Evolutionary conservation across 1,140 invertebrate species (phyloP), one percentile per base, ranked within the genome.

Genomic region (Arion vulgaris): DNA sequence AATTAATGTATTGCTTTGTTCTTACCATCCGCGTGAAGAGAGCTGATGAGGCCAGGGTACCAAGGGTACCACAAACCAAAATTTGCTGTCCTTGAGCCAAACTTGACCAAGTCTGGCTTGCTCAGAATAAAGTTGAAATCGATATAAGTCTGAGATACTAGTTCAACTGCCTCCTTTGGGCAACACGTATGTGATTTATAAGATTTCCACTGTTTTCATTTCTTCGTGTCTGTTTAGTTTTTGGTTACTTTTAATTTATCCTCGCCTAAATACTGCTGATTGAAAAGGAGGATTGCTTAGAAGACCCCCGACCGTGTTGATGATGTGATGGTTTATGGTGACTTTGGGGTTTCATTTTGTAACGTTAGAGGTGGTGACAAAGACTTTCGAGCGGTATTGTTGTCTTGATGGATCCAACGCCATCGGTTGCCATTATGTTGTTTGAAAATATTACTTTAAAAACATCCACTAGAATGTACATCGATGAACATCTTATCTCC

Each of bases 241-340:
- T 39, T 38, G 0, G 1, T 34, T 15, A 23, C 38, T 57, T 26
- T 19, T 0, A 51, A 62, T 36, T 51, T 74, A 39, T 81, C 80
- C 34, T 81, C 80, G 2, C 81, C 81, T n/a, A 83, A 45, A 83
- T 83, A 51, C 81, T 83, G 68, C 81, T 83, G 75, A 83, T 83
- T 13, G 81, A 71, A 41, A 83, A 83, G 2, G 81, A 83, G 7
- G 38, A 51, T 57, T 78, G 69, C 69, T 75, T 75, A 1, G 68
- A 28, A 2, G 81, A 41, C n/a, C 39, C 23, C 28, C 5, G 38
- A 11, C 19, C 68, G 4, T 34, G 32, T 11, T 26, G 53, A 53
- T 28, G 51, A 38, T 7, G 81, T 32, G 53, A 2, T 11, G 2
- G 15, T 57, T 57, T 9, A 19, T 28, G 38, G 72, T 17, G 51